Evolutionary conservation across 1,140 invertebrate genomes (phyloP).

Genomic region (Fopius arisanus): DNA sequence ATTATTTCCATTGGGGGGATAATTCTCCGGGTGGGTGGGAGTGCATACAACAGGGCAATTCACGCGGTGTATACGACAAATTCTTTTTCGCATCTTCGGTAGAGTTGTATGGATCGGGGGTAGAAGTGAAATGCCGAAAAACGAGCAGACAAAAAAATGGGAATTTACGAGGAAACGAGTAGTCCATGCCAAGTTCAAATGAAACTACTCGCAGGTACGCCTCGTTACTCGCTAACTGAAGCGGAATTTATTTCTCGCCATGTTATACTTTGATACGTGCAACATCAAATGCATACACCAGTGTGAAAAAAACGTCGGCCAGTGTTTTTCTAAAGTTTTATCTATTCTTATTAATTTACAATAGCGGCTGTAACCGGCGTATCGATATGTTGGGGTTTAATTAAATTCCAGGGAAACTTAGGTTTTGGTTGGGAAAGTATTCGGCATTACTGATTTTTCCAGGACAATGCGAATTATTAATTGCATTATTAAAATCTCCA

Average conservation of each 20-base stretch:
- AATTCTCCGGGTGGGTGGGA: not conserved
- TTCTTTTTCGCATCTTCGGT: not conserved
- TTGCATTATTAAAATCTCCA: too few relatives aligned
- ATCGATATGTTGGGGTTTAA: too few relatives aligned
- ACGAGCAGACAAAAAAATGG: not conserved
- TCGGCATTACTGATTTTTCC: too few relatives aligned
- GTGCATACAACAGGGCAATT: not conserved
- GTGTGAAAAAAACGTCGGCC: not conserved
- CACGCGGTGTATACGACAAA: not conserved
- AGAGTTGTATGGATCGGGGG: not conserved
- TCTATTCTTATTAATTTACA: too few relatives aligned
- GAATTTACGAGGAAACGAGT: slow-evolving; percentile 29
- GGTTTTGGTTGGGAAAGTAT: too few relatives aligned
- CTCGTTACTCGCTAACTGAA: slow-evolving; percentile 36
- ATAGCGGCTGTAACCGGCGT: too few relatives aligned
- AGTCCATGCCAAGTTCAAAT: slow-evolving; percentile 26
- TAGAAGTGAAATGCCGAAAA: not conserved
- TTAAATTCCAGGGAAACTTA: too few relatives aligned
- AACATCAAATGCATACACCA: slow-evolving; percentile 3
- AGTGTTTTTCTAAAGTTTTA: not conserved
- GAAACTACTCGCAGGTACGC: slow-evolving; percentile 30
- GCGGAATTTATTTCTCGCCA: slow-evolving; percentile 31
- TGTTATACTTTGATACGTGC: slow-evolving; percentile 32
- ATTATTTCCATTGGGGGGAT: not conserved
- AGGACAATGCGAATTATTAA: too few relatives aligned